Percentiles rank a stretch among this genome's conserved stretches.
phyloP scores from a whole-genome alignment of 1,140 invertebrate species.

The Lasioglossum baleicum region DNA sequence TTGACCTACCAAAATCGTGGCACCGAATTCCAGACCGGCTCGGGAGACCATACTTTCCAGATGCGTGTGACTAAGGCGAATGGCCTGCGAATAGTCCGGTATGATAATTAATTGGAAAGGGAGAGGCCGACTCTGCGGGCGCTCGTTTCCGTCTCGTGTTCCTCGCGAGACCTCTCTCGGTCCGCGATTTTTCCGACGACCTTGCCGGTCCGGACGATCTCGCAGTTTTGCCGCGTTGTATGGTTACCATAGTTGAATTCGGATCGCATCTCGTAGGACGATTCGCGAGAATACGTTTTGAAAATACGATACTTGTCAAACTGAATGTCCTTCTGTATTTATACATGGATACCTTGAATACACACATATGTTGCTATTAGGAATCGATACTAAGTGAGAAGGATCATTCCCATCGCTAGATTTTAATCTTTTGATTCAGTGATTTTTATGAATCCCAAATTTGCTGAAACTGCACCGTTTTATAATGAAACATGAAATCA shows the following conservation, averaged over 20 bases:
- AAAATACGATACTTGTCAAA: too few relatives aligned
- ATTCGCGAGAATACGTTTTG: slow-evolving; percentile 36
- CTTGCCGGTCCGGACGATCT: slow-evolving; percentile 5
- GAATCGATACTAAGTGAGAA: too few relatives aligned
- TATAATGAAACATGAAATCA: too few relatives aligned
- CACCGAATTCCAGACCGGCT: background rate
- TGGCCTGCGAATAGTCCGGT: slow-evolving; percentile 28
- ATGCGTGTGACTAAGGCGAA: slow-evolving; percentile 42
- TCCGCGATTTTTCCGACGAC: slow-evolving; percentile 2
- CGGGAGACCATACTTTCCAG: background rate
- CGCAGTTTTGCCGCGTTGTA: slow-evolving; percentile 25
- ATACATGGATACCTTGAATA: too few relatives aligned
- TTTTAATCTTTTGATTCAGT: too few relatives aligned
- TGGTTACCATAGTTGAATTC: background rate
- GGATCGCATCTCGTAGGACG: slow-evolving; percentile 37
- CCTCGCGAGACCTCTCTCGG: background rate
- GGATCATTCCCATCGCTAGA: too few relatives aligned
- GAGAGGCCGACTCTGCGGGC: background rate
- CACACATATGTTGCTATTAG: too few relatives aligned
- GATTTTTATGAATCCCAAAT: too few relatives aligned
- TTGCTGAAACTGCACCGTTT: too few relatives aligned
- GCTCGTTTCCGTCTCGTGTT: slow-evolving; percentile 15
- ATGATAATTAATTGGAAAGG: slow-evolving; percentile 61
- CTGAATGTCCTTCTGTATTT: too few relatives aligned
- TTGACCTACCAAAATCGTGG: background rate